Conservation (phyloP, 2,797 vertebrate genomes). For the Coluber constrictor region DNA sequence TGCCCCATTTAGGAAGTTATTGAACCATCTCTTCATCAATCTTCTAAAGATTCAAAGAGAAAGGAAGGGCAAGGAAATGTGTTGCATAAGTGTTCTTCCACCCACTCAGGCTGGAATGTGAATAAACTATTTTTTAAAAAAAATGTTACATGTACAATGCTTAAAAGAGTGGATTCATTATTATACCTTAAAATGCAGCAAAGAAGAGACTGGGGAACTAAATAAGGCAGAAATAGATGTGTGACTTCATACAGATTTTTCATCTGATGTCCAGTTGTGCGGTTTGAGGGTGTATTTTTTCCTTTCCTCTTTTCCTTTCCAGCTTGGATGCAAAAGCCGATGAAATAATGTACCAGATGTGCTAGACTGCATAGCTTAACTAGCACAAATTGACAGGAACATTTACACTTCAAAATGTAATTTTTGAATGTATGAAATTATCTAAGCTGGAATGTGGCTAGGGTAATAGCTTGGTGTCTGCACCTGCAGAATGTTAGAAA, state of each 20-base stretch:
- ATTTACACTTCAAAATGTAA: conserved; percentile 1
- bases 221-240: neutral
- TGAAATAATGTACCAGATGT: neutral
- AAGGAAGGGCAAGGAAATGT: neutral
- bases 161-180: neutral
- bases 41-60: neutral
- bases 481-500: neutral
- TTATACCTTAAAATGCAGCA: neutral
- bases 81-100: neutral
- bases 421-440: conserved; percentile 14
- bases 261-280: neutral
- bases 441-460: neutral
- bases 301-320: neutral
- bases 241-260: neutral
- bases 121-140: neutral
- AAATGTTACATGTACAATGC: neutral
- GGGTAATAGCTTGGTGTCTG: neutral
- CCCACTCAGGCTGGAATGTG: neutral
- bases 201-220: neutral
- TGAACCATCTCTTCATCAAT: neutral
- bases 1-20: neutral
- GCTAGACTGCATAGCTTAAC: neutral
- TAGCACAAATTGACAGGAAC: neutral
- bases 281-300: neutral
- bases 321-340: neutral